Evolutionary conservation across 2,888 invertebrate genomes (phyloP).

Genomic region (Girardia tigrina): DNA sequence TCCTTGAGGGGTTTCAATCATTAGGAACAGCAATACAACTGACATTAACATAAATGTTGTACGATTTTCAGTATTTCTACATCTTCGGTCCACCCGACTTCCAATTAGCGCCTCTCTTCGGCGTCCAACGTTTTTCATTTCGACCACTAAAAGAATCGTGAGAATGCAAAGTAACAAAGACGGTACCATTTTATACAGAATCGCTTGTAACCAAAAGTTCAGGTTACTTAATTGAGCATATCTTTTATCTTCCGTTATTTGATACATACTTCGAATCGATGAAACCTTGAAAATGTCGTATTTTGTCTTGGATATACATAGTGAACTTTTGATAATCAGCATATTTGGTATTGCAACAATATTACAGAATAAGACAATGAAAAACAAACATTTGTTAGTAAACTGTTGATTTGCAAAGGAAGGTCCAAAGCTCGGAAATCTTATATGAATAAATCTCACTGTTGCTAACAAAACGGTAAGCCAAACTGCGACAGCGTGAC

Average conservation of each 20-base stretch:
- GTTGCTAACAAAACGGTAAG: constrained; percentile 77
- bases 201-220: constrained; percentile 80
- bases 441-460: constrained; percentile 66
- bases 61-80: constrained; percentile 51
- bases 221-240: constrained; percentile 55
- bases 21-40: constrained; percentile 68
- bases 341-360: constrained; percentile 61
- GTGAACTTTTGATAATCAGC: too few species aligned
- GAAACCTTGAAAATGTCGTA: too few species aligned
- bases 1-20: constrained; percentile 76
- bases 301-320: too few species aligned
- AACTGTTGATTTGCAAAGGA: constrained; percentile 68
- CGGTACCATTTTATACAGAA: constrained; percentile 77
- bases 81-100: too few species aligned
- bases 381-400: constrained; percentile 66
- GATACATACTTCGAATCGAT: constrained; percentile 53
- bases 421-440: constrained; percentile 65
- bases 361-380: constrained; percentile 58
- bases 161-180: constrained; percentile 68
- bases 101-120: constrained; percentile 44
- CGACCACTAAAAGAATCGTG: constrained; percentile 50
- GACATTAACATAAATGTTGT: constrained; percentile 78
- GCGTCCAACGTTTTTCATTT: constrained; percentile 49
- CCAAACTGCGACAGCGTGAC: constrained; percentile 81
- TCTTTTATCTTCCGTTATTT: too few species aligned